A percentile compares a stretch with the other conserved stretches of the same genome.
Conservation (phyloP, 92 coral and sea anemone genomes). For the Epizoanthus rinbou region DNA sequence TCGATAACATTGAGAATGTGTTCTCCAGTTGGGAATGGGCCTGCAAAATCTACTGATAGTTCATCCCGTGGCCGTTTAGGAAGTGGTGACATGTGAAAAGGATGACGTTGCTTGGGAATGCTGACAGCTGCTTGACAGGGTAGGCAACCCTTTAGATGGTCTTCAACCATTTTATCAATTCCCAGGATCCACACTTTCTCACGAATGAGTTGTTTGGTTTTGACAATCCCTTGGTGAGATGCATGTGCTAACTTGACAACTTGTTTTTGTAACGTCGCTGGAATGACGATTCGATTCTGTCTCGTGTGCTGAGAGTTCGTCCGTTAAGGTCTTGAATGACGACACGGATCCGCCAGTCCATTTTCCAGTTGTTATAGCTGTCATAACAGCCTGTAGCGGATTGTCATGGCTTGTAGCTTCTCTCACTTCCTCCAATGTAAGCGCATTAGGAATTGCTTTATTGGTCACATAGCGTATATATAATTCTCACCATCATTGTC, state of each 20-base stretch:
- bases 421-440: not conserved
- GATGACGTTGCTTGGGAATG: not conserved
- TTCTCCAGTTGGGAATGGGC: slow-evolving; percentile 51
- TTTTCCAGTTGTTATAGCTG: not conserved
- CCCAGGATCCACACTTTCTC: slow-evolving; percentile 4
- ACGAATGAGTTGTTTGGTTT: not conserved
- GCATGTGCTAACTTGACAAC: not conserved
- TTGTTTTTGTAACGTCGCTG: not conserved
- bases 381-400: not conserved
- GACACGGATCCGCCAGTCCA: not conserved
- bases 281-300: not conserved
- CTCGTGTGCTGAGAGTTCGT: slow-evolving; percentile 12
- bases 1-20: slow-evolving; percentile 41
- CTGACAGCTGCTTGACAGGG: not conserved
- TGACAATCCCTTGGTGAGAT: slow-evolving; percentile 6
- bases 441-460: not conserved
- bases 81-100: not conserved
- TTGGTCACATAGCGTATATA: slow-evolving; percentile 3
- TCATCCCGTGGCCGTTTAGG: slow-evolving; percentile 53
- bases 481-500: not conserved
- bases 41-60: slow-evolving; percentile 44
- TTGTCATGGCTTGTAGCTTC: not conserved
- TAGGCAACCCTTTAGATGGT: not conserved
- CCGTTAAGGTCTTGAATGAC: not conserved
- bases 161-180: not conserved